Conservation (phyloP, 1,140 invertebrate genomes). For the Lepidostoma basale region DNA sequence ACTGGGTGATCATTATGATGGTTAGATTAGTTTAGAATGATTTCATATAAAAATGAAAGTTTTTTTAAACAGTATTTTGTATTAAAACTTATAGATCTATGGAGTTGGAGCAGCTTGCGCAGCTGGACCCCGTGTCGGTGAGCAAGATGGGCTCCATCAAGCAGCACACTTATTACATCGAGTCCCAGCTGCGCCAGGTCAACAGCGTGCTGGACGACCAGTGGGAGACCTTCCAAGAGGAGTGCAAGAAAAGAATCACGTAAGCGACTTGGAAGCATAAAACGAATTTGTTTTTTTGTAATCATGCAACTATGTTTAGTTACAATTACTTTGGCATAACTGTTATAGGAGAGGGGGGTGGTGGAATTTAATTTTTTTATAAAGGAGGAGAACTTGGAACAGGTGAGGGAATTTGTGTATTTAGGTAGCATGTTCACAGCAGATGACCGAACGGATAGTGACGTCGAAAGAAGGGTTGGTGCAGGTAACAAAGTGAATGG, state of each 20-base stretch:
- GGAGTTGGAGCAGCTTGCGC: constrained; percentile 58
- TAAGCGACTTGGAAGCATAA: too few species aligned
- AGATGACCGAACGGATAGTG: too few species aligned
- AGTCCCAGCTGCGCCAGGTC: constrained; percentile 65
- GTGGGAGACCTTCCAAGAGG: constrained; percentile 64
- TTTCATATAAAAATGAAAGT: too few species aligned
- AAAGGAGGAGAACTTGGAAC: too few species aligned
- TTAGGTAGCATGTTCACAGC: too few species aligned
- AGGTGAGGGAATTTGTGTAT: too few species aligned
- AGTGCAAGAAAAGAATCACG: constrained; percentile 55
- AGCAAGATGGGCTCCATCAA: constrained; percentile 64
- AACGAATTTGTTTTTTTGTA: constrained; percentile 6
- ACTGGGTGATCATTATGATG: too few species aligned
- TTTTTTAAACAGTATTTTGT: not conserved
- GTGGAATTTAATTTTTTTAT: too few species aligned
- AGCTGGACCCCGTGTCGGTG: constrained; percentile 64
- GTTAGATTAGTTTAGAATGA: too few species aligned
- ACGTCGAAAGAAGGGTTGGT: too few species aligned
- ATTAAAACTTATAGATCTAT: constrained; percentile 50
- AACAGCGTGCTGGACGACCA: constrained; percentile 65
- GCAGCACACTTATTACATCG: constrained; percentile 65
- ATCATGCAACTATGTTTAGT: constrained; percentile 6
- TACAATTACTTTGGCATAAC: not conserved
- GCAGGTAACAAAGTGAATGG: too few species aligned
- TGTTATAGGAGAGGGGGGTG: not conserved